phyloP scores from a whole-genome alignment of 2,888 invertebrate genomes.

The Sabellastarte sp. region DNA sequence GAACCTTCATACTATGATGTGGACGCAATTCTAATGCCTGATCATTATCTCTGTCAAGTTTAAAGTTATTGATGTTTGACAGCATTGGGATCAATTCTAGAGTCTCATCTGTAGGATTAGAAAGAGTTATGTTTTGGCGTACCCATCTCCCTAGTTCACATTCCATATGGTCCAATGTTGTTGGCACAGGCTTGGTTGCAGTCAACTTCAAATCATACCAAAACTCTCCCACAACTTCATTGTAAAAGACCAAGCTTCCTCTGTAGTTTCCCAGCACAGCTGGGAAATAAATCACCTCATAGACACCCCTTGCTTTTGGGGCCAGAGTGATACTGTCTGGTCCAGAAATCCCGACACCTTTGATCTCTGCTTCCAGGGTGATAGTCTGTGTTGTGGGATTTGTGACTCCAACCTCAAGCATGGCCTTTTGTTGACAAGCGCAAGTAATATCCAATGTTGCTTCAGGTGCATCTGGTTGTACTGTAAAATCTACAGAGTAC shows the following conservation, averaged over 20 bases:
- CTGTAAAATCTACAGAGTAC: conserved; percentile 54
- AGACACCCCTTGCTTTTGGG: conserved; percentile 46
- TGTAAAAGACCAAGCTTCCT: conserved; percentile 55
- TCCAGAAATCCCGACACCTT: conserved; percentile 46
- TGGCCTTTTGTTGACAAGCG: conserved; percentile 51
- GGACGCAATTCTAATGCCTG: conserved; percentile 40
- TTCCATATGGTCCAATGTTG: conserved; percentile 49
- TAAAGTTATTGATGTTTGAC: conserved; percentile 57
- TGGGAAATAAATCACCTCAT: conserved; percentile 52
- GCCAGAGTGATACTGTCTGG: conserved; percentile 38
- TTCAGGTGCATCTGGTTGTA: conserved; percentile 53
- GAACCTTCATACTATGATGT: conserved; percentile 38
- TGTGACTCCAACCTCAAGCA: conserved; percentile 51
- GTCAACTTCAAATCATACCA: conserved; percentile 56
- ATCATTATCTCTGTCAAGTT: conserved; percentile 48
- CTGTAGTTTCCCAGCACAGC: conserved; percentile 47
- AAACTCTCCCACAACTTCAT: conserved; percentile 57
- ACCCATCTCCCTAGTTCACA: conserved; percentile 58
- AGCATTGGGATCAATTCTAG: conserved; percentile 48
- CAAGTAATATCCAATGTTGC: conserved; percentile 48
- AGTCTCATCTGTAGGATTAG: conserved; percentile 55
- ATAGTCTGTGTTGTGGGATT: conserved; percentile 52
- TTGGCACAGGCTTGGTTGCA: conserved; percentile 48
- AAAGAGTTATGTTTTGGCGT: conserved; percentile 44
- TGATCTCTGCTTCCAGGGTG: conserved; percentile 41